Evolutionary conservation across 2,113 vertebrate species (phyloP), one percentile per base, ranked within the genome.

Genomic region (Pholis gunnellus): DNA sequence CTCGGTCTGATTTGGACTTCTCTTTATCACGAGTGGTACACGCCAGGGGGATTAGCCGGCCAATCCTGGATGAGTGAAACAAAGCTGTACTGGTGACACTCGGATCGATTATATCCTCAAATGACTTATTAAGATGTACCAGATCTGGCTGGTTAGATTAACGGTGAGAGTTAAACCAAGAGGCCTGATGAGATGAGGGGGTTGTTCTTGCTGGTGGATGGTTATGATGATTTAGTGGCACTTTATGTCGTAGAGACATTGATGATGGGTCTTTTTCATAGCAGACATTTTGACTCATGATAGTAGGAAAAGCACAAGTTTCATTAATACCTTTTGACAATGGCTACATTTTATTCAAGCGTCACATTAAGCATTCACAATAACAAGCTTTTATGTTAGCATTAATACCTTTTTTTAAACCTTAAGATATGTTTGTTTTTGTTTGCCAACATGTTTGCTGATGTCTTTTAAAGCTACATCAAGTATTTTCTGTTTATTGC

Each of bases 21-120:
- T 72, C 60, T 81, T 88, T 87, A 84, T 89, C 77, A 77, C 18
- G 17, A 71, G 72, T 71, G 65, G 61, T 80, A 61, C 78, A 83
- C 25, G 56, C 50, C 74, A 70, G 69, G 17, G 8, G 59, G 82
- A 90, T 88, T 82, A 88, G 71, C 52, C 42, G 2, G 40, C 70
- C 60, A 48, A 79, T 78, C 56, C 64, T 6, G 11, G 57, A 82
- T 85, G 66, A 60, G 78, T 71, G 69, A 73, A 85, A 79, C 74
- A 57, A 44, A 9, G 25, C n/a, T 44, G n/a, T 70, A 69, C 57
- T 60, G 34, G 36, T 75, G 75, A 83, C 72, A 75, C 69, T 29
- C 1, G 15, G 54, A 82, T 85, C n/a, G 40, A 85, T 87, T 59
- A 61, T 10, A 77, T 74, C 68, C 65, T 75, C 57, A 61, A 20